Conservation (phyloP, 2,113 vertebrate species). For the Odontophorus gujanensis region DNA sequence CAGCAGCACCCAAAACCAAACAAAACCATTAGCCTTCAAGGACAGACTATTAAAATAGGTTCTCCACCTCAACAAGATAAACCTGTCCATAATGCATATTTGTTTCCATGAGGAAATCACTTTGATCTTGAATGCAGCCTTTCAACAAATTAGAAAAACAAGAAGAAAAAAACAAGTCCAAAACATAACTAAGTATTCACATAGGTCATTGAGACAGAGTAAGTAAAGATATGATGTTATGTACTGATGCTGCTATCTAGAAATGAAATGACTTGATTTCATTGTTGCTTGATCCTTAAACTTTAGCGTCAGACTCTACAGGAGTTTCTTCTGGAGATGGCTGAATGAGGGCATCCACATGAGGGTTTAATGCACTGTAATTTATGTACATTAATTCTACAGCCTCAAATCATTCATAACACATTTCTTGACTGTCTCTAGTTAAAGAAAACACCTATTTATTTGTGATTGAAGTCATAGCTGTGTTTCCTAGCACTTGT, state of each 20-base stretch:
- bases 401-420: not conserved
- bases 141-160: not conserved
- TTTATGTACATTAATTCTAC: not conserved
- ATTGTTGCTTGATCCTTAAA: not conserved
- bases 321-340: not conserved
- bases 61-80: constrained; percentile 42
- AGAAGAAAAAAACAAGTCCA: not conserved
- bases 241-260: not conserved
- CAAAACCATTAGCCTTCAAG: constrained; percentile 26
- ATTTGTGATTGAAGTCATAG: not conserved
- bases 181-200: not conserved
- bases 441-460: not conserved
- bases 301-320: not conserved
- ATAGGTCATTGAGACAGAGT: not conserved
- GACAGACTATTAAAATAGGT: constrained; percentile 8
- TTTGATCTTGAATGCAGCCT: constrained; percentile 32
- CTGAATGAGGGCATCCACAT: not conserved
- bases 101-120: constrained; percentile 1
- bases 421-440: not conserved
- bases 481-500: not conserved
- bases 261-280: not conserved
- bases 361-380: not conserved
- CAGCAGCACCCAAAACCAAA: not conserved
- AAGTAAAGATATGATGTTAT: not conserved
- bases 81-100: not conserved